These are phyloP conservation scores for Oryzias celebensis DNA, from an alignment of 2,113 vertebrate species.

Conservation along the genomic window DNA sequence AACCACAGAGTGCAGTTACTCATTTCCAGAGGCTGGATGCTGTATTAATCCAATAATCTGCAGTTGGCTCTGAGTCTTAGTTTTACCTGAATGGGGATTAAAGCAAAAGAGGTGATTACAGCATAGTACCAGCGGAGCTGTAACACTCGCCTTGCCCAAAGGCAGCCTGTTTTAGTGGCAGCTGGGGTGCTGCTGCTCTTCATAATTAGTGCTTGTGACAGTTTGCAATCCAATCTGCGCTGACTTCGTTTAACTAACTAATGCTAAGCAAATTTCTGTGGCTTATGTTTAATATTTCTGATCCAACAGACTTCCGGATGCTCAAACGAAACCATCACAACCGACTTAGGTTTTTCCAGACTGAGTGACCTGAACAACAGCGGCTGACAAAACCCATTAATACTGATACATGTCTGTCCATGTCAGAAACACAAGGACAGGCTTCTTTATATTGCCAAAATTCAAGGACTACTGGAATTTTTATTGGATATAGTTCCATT, in stretches of 20 bases:
- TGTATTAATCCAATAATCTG: conserved; percentile 43
- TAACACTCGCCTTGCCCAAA: conserved; percentile 17
- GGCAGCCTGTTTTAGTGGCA: conserved; percentile 35
- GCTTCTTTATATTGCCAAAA: no score
- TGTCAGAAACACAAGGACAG: no score
- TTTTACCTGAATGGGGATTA: conserved; percentile 22
- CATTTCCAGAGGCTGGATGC: conserved; percentile 25
- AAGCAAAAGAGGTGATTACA: conserved; percentile 40
- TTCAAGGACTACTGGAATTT: no score
- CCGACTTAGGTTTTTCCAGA: conserved; percentile 37
- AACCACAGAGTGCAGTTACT: conserved; percentile 23
- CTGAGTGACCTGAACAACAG: conserved; percentile 21
- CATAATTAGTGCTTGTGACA: conserved; percentile 28
- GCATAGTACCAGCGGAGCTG: conserved; percentile 39
- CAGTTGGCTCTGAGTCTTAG: conserved; percentile 20
- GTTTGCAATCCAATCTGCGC: conserved; percentile 35
- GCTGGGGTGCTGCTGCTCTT: conserved; percentile 24
- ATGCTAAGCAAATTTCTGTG: conserved; percentile 39
- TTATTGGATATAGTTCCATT: no score
- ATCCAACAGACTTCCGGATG: conserved; percentile 37
- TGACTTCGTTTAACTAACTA: conserved; percentile 49
- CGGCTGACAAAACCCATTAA: no score
- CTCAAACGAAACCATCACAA: conserved; percentile 28
- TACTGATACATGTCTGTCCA: no score
- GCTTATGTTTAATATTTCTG: conserved; percentile 54